Base-by-base conservation (phyloP, 1,140 invertebrate species). In the Trichoplusia ni region DNA sequence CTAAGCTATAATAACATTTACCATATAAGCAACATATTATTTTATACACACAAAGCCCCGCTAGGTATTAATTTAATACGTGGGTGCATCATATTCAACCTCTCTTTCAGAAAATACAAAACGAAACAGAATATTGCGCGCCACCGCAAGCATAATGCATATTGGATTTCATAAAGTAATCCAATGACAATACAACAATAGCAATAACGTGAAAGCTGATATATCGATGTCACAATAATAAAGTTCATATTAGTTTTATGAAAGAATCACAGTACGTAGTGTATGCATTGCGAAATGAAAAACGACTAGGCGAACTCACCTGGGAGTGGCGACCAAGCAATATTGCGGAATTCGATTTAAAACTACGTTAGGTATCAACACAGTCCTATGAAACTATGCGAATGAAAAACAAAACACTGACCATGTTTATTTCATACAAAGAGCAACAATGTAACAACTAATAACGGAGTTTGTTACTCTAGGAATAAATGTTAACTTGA, bases 301-400 rank as follows among this genome's bases (percentile, higher is more conserved):
- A 82, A 79, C 64, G 75, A 79, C 42, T 63, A 47, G 29, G 5
- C 25, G 58, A 64, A 69, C 64, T 54, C 79, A 69, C 80, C 64
- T 67, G 84, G 81, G 82, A 79, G 49, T 25, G 42, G 16, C 65
- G 58, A 19, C 71, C 64, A 65, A 72, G 79, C 82, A 80, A 83
- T 84, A 83, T 82, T 73, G 79, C 74, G 64, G 62, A 46, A 83
- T 76, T 84, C 77, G 77, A 84, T 84, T 86, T 83, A 77, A 84
- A 82, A 76, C 72, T 72, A 64, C 75, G 76, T 75, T 65, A 47
- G 31, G 16, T 42, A 42, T 42, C 23, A 21, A 73, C 62, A 67
- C 56, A 27, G 54, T 37, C 53, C 64, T 38, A 71, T 64, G 38
- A 60, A 71, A 61, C 25, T 54, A 40, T 42, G 58, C 40, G 31